phyloP scores from a whole-genome alignment of 2,888 invertebrate genomes.

The Cephonodes hylas region DNA sequence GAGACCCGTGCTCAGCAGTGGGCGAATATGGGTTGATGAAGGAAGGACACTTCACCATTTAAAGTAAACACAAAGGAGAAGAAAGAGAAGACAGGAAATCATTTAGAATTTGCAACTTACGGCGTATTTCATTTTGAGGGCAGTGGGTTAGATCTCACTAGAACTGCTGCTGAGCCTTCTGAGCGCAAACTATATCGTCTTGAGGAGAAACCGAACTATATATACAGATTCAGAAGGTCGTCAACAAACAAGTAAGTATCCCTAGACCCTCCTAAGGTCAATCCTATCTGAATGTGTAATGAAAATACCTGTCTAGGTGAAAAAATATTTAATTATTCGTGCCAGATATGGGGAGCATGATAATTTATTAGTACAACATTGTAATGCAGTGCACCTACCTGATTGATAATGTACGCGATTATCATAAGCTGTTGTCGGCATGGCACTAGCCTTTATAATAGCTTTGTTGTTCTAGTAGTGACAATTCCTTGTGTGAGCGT shows the following conservation, averaged over 20 bases:
- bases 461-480: background rate
- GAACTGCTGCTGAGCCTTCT: slow-evolving; percentile 74
- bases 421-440: slow-evolving; percentile 1
- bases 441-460: background rate
- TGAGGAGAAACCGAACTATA: slow-evolving; percentile 55
- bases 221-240: slow-evolving; percentile 69
- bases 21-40: too few relatives aligned
- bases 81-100: background rate
- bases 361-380: slow-evolving; percentile 42
- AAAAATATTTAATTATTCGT: slow-evolving; percentile 45
- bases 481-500: background rate
- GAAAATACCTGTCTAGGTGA: slow-evolving; percentile 57
- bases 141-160: slow-evolving; percentile 53
- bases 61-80: background rate
- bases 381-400: slow-evolving; percentile 10
- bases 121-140: slow-evolving; percentile 71
- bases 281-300: slow-evolving; percentile 62
- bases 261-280: slow-evolving; percentile 63
- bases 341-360: slow-evolving; percentile 46
- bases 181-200: slow-evolving; percentile 68
- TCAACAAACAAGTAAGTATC: slow-evolving; percentile 39
- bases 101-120: slow-evolving; percentile 50
- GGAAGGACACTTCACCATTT: too few relatives aligned
- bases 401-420: slow-evolving; percentile 5
- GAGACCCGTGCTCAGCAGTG: too few relatives aligned